phyloP scores from a whole-genome alignment of 2,113 vertebrate species.

The Gasterosteus aculeatus region DNA sequence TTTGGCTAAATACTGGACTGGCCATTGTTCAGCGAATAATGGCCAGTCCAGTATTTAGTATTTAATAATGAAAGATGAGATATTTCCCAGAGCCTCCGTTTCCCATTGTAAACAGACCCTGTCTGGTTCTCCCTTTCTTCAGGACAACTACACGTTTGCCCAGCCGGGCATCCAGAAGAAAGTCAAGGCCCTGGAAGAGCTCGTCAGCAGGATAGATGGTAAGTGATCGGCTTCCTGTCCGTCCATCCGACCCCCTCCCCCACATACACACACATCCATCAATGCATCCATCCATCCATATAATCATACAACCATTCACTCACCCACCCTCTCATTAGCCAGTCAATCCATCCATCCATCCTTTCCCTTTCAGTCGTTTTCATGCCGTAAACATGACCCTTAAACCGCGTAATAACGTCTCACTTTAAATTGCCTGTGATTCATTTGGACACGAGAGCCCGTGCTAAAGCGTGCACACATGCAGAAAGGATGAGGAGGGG shows the following conservation, averaged over 20 bases:
- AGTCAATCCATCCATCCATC: constrained; percentile 11
- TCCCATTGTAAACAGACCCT: background rate
- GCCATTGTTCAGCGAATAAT: background rate
- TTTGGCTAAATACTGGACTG: background rate
- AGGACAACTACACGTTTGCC: constrained; percentile 99
- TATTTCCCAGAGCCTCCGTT: constrained; percentile 1
- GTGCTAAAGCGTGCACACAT: background rate
- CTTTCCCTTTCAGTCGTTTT: background rate
- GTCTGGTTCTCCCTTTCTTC: constrained; percentile 29
- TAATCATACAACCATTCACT: background rate
- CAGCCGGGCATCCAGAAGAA: constrained; percentile 98
- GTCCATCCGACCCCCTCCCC: background rate
- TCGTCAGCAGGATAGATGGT: constrained; percentile 98
- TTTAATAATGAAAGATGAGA: too few species aligned
- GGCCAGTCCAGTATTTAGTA: too few species aligned
- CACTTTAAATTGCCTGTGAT: too few species aligned
- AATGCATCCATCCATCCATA: too few species aligned
- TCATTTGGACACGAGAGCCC: too few species aligned
- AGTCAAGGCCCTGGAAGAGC: constrained; percentile 93
- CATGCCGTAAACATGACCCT: background rate
- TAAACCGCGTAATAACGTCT: background rate
- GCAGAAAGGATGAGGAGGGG: too few species aligned
- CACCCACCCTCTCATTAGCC: background rate
- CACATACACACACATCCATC: background rate
- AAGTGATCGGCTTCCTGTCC: constrained; percentile 66